Evolutionary conservation across 2,797 vertebrate genomes (phyloP), one percentile per base, ranked within the genome.

Genomic region (Poecilia velifera): DNA sequence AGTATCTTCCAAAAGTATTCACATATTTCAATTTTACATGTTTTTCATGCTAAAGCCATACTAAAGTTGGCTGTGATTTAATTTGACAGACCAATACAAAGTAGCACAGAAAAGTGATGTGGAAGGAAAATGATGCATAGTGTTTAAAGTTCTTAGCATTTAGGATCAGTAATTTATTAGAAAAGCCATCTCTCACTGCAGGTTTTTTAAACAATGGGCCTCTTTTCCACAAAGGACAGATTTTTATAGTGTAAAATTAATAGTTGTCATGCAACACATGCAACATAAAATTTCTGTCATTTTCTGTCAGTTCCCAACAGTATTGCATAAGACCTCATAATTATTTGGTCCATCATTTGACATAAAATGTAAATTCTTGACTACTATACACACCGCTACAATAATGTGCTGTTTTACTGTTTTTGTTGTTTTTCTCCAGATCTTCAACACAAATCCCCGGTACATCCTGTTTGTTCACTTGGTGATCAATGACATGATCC

Each of bases 381-480:
- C 41, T 16, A 6, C 6, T 53, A 16, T 53, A 51, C 25, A 9
- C 20, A 22, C 13, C 18, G 4, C 4, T 9, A 5, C 72, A 3
- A 57, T 57, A 57, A 57, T 9, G 20, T 51, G 2, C 3, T 57
- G 8, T 57, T 13, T 25, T 57, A 6, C 10, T n/a, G 25, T 3
- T 72, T 57, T 70, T 74, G 16, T 43, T 66, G 39, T 3, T 9
- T 16, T 7, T 57, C 14, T 75, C 0, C 22, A 94, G 91, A 80
- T 93, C 22, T 92, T 95, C 79, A 82, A 91, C 73, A 83, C 3
- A 7, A 94, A 95, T 73, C 93, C 95, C 4, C 94, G 95, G 1
- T 96, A 96, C 73, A 94, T 96, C 71, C 91, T 96, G 16, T 96
- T 96, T 25, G 77, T 94, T 47, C 92, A 96, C 81, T 82, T 96